Base-by-base conservation (phyloP, 1,140 invertebrate species). In the Drosophila serrata region DNA sequence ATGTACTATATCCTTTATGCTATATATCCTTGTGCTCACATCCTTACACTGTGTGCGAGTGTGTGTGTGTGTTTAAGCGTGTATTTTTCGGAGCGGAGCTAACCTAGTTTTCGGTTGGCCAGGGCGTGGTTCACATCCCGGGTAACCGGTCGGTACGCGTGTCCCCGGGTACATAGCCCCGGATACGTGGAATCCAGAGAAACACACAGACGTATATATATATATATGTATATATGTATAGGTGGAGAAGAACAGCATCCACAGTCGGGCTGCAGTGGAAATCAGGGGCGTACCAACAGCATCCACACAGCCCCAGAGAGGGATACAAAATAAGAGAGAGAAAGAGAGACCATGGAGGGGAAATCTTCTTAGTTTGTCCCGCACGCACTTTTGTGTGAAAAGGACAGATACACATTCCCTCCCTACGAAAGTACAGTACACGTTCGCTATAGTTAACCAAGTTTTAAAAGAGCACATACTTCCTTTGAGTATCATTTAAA, bases 111-210 rank as follows among this genome's bases (percentile, higher is more conserved):
- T 84, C 43, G 67, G 78, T 86, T 82, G 79, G 84, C 62, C 74
- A 88, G 85, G 85, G 85, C 85, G 85, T 90, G 85, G 85, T 90
- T 90, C 78, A 76, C 85, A 85, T 90, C 85, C 85, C 85, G 86
- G 85, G 86, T 90, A 90, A 81, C 68, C 81, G 65, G 51, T 63
- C 63, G 40, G 56, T 79, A 58, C 56, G 46, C 75, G 46, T 73
- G 49, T 35, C 49, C 31, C 49, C 49, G 31, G 31, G 49, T 55
- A 62, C 68, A 69, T 62, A 63, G 49, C 60, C 65, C 64, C 33
- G 35, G 46, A 69, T 55, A 75, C 56, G 60, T 29, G 55, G 27
- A 29, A 45, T 69, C 37, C 65, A 67, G 46, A 67, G 35, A 69
- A 43, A 65, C 37, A 69, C 9, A 22, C 11, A n/a, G n/a, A n/a